Conservation (phyloP, 1,140 invertebrate genomes). For the Cotesia chilonis region DNA sequence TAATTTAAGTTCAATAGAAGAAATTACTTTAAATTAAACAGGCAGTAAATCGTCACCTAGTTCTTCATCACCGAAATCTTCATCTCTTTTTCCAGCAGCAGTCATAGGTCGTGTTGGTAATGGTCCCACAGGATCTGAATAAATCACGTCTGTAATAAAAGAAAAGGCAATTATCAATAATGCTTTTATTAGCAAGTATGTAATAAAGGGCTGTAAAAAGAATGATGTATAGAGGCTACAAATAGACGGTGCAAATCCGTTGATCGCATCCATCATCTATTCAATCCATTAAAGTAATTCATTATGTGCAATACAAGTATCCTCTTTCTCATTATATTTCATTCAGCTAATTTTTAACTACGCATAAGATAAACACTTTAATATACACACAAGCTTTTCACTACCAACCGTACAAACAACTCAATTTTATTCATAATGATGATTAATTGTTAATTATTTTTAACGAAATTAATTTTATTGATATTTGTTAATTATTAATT, state of each 20-base stretch:
- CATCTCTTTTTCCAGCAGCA: conserved; percentile 73
- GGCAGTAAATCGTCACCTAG: conserved; percentile 84
- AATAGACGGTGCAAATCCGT: conserved; percentile 51
- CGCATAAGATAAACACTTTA: conserved; percentile 29
- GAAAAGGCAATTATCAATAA: conserved; percentile 8
- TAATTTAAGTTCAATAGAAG: no score
- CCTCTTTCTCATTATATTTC: conserved; percentile 55
- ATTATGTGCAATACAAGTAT: conserved; percentile 34
- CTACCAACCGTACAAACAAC: no score
- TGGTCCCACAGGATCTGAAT: conserved; percentile 80
- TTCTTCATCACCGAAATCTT: conserved; percentile 84
- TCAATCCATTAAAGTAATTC: conserved; percentile 59
- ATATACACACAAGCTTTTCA: background rate
- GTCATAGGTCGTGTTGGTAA: conserved; percentile 80
- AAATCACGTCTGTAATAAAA: conserved; percentile 68
- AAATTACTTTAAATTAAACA: conserved; percentile 64
- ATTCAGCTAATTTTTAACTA: conserved; percentile 34
- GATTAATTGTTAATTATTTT: no score
- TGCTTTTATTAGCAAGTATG: conserved; percentile 12
- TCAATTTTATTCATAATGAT: no score
- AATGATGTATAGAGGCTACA: conserved; percentile 41
- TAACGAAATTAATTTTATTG: no score
- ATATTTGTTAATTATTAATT: no score
- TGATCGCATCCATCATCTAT: conserved; percentile 55
- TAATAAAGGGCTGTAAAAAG: conserved; percentile 23